phyloP scores from a whole-genome alignment of 2,888 invertebrate species.

The Lissonota sp. region DNA sequence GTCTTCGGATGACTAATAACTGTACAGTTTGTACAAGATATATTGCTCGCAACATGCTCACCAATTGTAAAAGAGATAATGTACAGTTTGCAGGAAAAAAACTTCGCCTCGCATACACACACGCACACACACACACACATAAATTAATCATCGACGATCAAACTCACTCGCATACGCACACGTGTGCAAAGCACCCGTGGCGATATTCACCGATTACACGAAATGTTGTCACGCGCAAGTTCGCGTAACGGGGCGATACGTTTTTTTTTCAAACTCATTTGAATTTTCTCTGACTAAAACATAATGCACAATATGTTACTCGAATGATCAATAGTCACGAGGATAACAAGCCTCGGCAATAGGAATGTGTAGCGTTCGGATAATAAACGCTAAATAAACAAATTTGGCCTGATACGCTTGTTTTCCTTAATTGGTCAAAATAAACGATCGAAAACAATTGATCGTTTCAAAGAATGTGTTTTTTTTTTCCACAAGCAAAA shows the following conservation, averaged over 20 bases:
- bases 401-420: no score
- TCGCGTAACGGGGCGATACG: slow-evolving; percentile 9
- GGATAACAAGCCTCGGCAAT: no score
- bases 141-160: slow-evolving; percentile 6
- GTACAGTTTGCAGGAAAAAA: slow-evolving; percentile 41
- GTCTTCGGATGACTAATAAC: slow-evolving; percentile 50
- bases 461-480: no score
- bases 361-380: no score
- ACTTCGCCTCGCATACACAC: slow-evolving; percentile 14
- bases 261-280: neutral
- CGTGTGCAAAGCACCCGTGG: neutral
- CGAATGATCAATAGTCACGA: neutral
- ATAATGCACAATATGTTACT: slow-evolving; percentile 5
- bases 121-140: slow-evolving; percentile 5
- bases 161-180: slow-evolving; percentile 10
- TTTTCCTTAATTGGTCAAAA: no score
- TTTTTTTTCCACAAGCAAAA: no score
- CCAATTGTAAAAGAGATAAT: slow-evolving; percentile 31
- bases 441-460: no score
- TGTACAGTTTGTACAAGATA: slow-evolving; percentile 60
- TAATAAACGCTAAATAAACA: no score
- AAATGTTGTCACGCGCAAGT: slow-evolving; percentile 17
- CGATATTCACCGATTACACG: neutral
- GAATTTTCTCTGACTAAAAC: slow-evolving; percentile 1
- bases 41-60: slow-evolving; percentile 6